Evolutionary conservation across 2,797 vertebrate genomes (phyloP).

Genomic region (Vireo griseus): DNA sequence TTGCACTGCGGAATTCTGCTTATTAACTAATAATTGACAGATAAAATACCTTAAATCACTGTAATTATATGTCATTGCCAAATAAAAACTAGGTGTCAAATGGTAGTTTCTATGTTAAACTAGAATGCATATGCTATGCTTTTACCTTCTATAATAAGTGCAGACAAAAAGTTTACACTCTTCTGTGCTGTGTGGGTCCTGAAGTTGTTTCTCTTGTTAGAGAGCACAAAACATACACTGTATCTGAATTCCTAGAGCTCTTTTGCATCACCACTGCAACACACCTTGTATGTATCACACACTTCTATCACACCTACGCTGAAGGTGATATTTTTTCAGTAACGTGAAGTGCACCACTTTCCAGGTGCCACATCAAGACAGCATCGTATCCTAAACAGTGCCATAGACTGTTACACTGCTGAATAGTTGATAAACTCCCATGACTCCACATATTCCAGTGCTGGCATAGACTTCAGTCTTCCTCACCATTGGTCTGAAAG

Average conservation of each 20-base stretch:
- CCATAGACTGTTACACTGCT: neutral
- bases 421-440: neutral
- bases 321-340: neutral
- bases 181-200: neutral
- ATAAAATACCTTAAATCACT: constrained; percentile 36
- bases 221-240: neutral
- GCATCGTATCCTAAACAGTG: neutral
- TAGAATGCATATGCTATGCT: neutral
- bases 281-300: neutral
- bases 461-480: neutral
- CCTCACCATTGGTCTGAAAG: neutral
- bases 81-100: constrained; percentile 38
- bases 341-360: neutral
- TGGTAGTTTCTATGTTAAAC: constrained; percentile 38
- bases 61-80: constrained; percentile 35
- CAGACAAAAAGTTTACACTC: neutral
- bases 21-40: constrained; percentile 52
- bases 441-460: neutral
- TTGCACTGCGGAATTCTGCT: constrained; percentile 5
- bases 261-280: neutral
- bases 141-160: neutral
- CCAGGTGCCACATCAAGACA: neutral
- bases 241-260: neutral
- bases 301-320: neutral
- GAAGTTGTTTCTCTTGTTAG: neutral